Evolutionary conservation across 2,888 invertebrate species (phyloP), one percentile per base, ranked within the genome.

Genomic region (Polylopha cassiicola): DNA sequence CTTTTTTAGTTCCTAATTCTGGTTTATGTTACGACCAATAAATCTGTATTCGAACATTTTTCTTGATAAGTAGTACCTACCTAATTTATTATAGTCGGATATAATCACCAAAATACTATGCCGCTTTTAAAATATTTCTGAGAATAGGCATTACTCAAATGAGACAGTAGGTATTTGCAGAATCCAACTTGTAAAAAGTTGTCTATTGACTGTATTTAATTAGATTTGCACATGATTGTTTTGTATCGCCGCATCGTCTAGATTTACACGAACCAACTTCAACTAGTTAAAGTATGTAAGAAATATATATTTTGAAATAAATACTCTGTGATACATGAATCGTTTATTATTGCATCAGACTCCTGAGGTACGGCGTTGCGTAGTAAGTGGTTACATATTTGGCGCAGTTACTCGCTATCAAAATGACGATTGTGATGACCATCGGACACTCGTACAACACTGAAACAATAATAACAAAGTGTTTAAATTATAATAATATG

Each of bases 361-460:
- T 48, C 20, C 72, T 55, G 0, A 82, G 44, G n/a, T 61, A 41
- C 0, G 79, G 73, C 3, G 73, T 73, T 8, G 58, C 51, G 44
- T 65, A 58, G 47, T 73, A 76, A 6, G 67, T 70, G 0, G 72
- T 63, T n/a, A 58, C 17, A 34, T 61, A 65, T 37, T 79, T 80
- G 8, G 56, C 48, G 4, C 55, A 33, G 41, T 62, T 55, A 46
- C 73, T 61, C 1, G 55, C 33, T 0, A 55, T 5, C 9, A 81
- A 43, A n/a, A 65, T 52, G 0, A 65, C 6, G 10, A 53, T 30
- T 2, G 77, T 69, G 2, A 62, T 20, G 3, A 48, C 1, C 18
- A 56, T 41, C 28, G 86, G 79, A 48, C 86, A 85, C 48, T 82
- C 82, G 60, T 87, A 89, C 26, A 88, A 61, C 26, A 89, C 90